Evolutionary conservation across 2,888 invertebrate species (phyloP).

Genomic region (Apamea anceps): DNA sequence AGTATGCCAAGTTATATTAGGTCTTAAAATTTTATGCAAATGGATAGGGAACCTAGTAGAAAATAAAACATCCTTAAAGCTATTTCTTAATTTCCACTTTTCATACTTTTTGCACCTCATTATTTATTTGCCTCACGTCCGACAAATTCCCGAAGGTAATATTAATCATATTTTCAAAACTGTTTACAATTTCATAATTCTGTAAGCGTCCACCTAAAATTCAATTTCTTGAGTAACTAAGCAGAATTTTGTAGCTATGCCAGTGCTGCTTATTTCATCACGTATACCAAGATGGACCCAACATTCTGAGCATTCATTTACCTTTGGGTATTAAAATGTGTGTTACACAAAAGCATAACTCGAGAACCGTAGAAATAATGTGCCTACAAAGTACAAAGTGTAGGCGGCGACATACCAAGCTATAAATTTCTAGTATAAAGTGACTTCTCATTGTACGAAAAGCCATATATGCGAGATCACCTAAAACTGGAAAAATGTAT

Average conservation of each 20-base stretch:
- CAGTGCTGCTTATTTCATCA: constrained; percentile 13
- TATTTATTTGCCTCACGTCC: constrained; percentile 27
- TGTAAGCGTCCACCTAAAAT: constrained; percentile 16
- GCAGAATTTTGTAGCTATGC: background rate
- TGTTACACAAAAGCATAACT: constrained; percentile 6
- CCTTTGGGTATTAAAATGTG: background rate
- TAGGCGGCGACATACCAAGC: background rate
- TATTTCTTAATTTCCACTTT: constrained; percentile 10
- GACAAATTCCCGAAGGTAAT: constrained; percentile 17
- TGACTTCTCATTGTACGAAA: background rate
- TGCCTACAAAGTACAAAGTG: background rate
- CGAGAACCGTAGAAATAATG: background rate
- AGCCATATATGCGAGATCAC: background rate
- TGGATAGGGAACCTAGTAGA: too few relatives aligned
- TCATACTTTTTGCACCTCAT: background rate
- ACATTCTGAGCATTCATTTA: constrained; percentile 16
- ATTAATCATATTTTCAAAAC: constrained; percentile 6
- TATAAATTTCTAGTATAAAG: background rate
- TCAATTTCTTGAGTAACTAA: constrained; percentile 16
- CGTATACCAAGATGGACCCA: constrained; percentile 6
- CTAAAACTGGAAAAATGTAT: background rate
- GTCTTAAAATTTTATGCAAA: too few relatives aligned
- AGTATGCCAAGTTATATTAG: too few relatives aligned
- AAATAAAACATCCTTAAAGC: background rate
- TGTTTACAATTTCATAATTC: constrained; percentile 4